Base-by-base conservation (phyloP, 2,888 invertebrate species). In the Pterostichus madidus region DNA sequence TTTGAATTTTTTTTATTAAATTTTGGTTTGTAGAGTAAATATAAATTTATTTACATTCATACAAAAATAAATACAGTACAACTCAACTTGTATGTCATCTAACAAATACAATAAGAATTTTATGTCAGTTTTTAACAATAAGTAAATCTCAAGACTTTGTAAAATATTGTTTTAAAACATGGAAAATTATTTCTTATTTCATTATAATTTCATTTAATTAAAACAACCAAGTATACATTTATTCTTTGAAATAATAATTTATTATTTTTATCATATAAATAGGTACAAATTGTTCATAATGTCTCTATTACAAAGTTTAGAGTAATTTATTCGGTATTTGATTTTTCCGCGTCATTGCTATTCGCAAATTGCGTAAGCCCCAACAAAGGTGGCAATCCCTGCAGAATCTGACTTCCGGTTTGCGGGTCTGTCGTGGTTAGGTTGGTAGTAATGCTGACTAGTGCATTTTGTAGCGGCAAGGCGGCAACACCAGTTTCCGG, bases 391-490 rank as follows among this genome's bases (percentile, higher is more conserved):
- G 86, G 85, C 68, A 87, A 83, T 83, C 85, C 86, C 17, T 86
- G 85, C 73, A 89, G 84, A 75, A 89, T 85, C 24, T 86, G 81
- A 7, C 85, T 84, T 32, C 87, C 86, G 68, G 86, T 86, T 24
- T 87, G 84, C 35, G 85, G 85, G 84, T 88, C 86, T 10, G 84
- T 85, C 0, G 88, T 89, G 78, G 88, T 88, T 44, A 89, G 85
- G 80, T 89, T 89, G 64, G 87, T 87, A 17, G 87, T 88, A 2
- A 89, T 86, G 71, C 85, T 88, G 6, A 89, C 84, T 79, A 89
- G 85, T 53, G 88, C 87, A 71, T 88, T 87, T 5, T 89, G 89
- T 13, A 88, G 85, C 31, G 84, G 83, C 10, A 83, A 85, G 84
- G 61, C 85, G 84, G 32, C 77, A 84, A 49, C 84, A 17, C 84